Evolutionary conservation across 2,888 invertebrate species (phyloP).

Genomic region (Dynastes hyllus): DNA sequence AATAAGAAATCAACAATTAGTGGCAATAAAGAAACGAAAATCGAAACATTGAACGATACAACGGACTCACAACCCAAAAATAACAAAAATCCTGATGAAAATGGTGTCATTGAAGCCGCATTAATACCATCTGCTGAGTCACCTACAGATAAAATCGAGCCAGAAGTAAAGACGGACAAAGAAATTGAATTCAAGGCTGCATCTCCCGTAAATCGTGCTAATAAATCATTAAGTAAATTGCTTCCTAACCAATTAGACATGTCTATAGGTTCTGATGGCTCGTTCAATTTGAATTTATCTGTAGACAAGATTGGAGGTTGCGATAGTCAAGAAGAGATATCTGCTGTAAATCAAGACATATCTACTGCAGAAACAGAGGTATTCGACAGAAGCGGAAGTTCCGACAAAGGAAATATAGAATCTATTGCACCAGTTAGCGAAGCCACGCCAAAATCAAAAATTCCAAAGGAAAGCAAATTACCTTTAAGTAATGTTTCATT

Average conservation of each 20-base stretch:
- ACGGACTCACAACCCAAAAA: too few relatives aligned
- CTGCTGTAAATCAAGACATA: neutral
- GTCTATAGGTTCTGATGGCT: conserved; percentile 51
- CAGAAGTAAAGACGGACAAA: too few relatives aligned
- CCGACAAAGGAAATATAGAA: conserved; percentile 51
- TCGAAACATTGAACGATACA: neutral
- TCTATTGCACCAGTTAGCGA: neutral
- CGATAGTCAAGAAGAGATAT: conserved; percentile 45
- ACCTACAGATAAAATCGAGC: too few relatives aligned
- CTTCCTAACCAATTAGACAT: conserved; percentile 48
- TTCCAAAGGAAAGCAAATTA: conserved; percentile 1
- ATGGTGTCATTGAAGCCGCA: too few relatives aligned
- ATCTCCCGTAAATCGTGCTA: neutral
- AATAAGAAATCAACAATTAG: neutral
- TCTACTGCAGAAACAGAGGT: conserved; percentile 6
- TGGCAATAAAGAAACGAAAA: neutral
- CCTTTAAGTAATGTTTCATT: conserved; percentile 3
- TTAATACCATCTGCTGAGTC: too few relatives aligned
- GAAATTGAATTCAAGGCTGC: too few relatives aligned
- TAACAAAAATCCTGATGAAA: too few relatives aligned
- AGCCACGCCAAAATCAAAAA: conserved; percentile 1
- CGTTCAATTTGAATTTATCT: conserved; percentile 50
- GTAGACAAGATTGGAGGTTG: conserved; percentile 4
- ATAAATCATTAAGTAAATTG: conserved; percentile 39
- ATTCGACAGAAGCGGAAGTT: conserved; percentile 45